Conservation (phyloP, 2,113 vertebrate genomes). For the Psilopogon haemacephalus region DNA sequence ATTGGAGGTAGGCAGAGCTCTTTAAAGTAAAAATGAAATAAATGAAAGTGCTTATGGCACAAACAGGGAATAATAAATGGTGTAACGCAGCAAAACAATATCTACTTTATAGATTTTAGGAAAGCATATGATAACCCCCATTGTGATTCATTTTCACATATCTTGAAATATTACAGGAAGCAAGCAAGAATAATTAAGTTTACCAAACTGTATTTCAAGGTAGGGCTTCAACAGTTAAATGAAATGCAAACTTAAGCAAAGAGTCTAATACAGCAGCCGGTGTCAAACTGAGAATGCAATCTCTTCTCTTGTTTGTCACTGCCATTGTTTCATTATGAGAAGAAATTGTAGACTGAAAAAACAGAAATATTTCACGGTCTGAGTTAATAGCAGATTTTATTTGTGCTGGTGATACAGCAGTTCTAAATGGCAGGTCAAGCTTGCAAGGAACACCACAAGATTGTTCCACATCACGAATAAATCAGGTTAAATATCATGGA, state of each 20-base stretch:
- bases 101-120: not conserved
- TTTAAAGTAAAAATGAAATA: slow-evolving; percentile 5
- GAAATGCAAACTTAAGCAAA: slow-evolving; percentile 35
- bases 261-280: not conserved
- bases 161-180: slow-evolving; percentile 23
- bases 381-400: slow-evolving; percentile 7
- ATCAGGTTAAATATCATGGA: slow-evolving; percentile 37
- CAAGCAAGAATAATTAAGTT: slow-evolving; percentile 42
- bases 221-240: not conserved
- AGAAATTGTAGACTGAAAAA: not conserved
- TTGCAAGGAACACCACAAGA: not conserved
- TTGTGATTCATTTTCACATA: slow-evolving; percentile 6
- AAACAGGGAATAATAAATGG: not conserved
- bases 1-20: not conserved
- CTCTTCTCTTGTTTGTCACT: slow-evolving; percentile 16
- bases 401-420: not conserved
- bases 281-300: slow-evolving; percentile 53
- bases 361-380: slow-evolving; percentile 22
- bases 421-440: slow-evolving; percentile 41
- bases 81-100: not conserved
- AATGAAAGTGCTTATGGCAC: not conserved
- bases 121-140: slow-evolving; percentile 15
- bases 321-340: slow-evolving; percentile 6
- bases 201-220: slow-evolving; percentile 46
- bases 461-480: not conserved